These are phyloP conservation scores for Paramormyrops hopkinsi DNA, from an alignment of 2,797 vertebrate species.

Conservation along the genomic window DNA sequence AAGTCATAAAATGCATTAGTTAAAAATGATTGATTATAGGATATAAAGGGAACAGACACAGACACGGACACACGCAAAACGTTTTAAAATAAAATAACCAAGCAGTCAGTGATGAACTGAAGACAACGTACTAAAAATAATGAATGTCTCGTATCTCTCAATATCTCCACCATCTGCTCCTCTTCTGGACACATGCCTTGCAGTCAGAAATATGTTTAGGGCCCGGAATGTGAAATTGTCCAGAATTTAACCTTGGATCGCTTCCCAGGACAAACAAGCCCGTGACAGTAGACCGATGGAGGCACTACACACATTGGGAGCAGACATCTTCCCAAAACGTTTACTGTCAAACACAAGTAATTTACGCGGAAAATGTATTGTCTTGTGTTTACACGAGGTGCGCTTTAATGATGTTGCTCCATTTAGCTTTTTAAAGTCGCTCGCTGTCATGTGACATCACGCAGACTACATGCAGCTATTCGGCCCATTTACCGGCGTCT, in stretches of 20 bases:
- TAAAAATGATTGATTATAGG: neutral
- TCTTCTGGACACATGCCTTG: conserved; percentile 8
- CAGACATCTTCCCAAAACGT: neutral
- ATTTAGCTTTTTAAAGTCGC: neutral
- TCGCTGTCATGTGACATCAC: neutral
- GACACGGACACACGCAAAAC: neutral
- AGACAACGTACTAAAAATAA: neutral
- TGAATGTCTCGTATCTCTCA: neutral
- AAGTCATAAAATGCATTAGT: neutral
- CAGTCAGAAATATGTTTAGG: conserved; percentile 17
- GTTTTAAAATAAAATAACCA: neutral
- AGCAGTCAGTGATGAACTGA: neutral
- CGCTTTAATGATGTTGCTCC: conserved; percentile 4
- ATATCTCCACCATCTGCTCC: conserved; percentile 17
- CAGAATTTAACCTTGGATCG: conserved; percentile 26
- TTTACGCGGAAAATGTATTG: conserved; percentile 11
- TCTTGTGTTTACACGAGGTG: conserved; percentile 12
- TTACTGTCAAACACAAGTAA: conserved; percentile 21
- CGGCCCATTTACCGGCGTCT: neutral
- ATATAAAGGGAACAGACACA: neutral
- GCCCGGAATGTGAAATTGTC: conserved; percentile 20
- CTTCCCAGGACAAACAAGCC: conserved; percentile 24
- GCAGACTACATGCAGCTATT: neutral
- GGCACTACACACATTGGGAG: conserved; percentile 16
- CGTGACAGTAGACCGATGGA: conserved; percentile 2